Evolutionary conservation across 2,888 invertebrate species (phyloP).

Genomic region (Bombyx huttoni): DNA sequence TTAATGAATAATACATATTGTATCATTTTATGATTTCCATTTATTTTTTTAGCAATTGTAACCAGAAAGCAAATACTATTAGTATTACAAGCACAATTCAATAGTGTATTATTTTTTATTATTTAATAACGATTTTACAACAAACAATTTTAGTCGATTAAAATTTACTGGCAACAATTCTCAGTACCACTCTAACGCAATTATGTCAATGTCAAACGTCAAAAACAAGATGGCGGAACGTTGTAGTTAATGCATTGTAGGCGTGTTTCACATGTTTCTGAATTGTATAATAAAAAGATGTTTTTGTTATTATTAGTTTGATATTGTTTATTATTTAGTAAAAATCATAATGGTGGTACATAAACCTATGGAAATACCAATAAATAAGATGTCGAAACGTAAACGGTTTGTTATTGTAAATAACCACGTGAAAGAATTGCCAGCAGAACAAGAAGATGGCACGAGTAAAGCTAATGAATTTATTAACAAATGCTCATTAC

Average conservation of each 20-base stretch:
- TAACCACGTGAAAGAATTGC: constrained; percentile 32
- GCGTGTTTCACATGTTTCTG: neutral
- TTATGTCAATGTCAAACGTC: neutral
- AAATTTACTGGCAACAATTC: neutral
- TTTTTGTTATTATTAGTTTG: no score
- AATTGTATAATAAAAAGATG: neutral
- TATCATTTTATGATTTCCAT: neutral
- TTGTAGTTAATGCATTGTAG: neutral
- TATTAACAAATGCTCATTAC: constrained; percentile 4
- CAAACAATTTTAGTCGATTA: neutral
- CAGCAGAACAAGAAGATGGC: neutral
- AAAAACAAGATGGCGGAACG: neutral
- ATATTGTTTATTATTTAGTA: neutral
- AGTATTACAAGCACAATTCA: no score
- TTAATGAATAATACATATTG: neutral
- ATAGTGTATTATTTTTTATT: no score
- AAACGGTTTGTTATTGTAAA: constrained; percentile 33
- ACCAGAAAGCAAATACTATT: no score
- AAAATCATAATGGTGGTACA: constrained; percentile 31
- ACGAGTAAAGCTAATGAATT: constrained; percentile 1
- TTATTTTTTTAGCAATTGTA: neutral
- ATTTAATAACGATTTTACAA: no score
- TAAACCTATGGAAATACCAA: constrained; percentile 20
- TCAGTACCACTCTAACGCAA: neutral
- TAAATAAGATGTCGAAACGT: constrained; percentile 16